Evolutionary conservation across 2,888 invertebrate species (phyloP), one percentile per base, ranked within the genome.

Genomic region (Idaea dimidiata): DNA sequence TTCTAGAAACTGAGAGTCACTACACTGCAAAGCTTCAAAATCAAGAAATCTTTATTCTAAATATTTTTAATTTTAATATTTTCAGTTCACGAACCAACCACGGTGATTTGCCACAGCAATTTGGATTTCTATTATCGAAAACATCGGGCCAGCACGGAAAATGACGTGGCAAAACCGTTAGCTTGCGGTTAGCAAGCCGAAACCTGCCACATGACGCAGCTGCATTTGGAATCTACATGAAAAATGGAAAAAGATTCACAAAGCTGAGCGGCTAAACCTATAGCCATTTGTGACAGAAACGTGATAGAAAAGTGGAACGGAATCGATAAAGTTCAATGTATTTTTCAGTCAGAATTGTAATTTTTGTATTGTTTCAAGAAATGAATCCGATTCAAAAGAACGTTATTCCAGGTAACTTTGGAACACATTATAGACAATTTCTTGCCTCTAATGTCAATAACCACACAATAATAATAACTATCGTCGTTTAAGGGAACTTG

Each of bases 241-340:
- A 78, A 79, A 81, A 80, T 78, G 79, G 74, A 75, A 77, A 79
- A 74, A 72, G 77, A 78, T 78, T 75, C 74, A 70, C 72, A 61
- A 65, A 69, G 71, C 72, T 61, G 65, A 59, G 59, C 66, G 68
- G 65, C 67, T 71, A 74, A 76, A 63, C 66, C 71, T 62, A 72
- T 68, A 43, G 14, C 43, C 43, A 72, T 77, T 71, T 71, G 72
- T 67, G 69, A 70, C 68, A 73, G 70, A 75, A 75, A 79, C 69
- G 74, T 76, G 73, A 72, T 75, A 73, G 64, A 62, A 69, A 66
- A 59, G 62, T 61, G 60, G 68, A 63, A 60, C 67, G 64, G 68
- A 64, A 67, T 66, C 61, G 68, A 72, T 70, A 72, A 72, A 24
- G 24, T 24, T 24, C 24, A 24, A 67, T 14, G 43, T 43, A 14